Base-by-base conservation (phyloP, 1,140 invertebrate genomes). In the Dendrolimus kikuchii region DNA sequence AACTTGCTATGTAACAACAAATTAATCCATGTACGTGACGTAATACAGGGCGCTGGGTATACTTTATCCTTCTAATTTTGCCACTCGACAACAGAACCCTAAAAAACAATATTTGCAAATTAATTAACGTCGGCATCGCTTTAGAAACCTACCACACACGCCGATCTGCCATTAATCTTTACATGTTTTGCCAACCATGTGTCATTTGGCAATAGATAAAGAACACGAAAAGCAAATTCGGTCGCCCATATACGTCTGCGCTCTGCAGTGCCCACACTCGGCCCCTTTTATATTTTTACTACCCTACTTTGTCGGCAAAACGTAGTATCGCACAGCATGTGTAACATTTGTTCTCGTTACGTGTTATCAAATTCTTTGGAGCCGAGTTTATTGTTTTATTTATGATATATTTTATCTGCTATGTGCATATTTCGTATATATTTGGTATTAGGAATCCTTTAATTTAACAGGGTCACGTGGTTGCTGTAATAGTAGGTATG, bases 141-240 rank as follows among this genome's bases (percentile, higher is more conserved):
- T 23, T 57, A 57, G 47, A 49, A 50, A 51, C 39, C 45, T 48
- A 51, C 59, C 66, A 60, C 71, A 73, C 71, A 74, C 66, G 66
- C 66, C 59, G 73, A 69, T 62, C 63, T 48, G 62, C 69, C 71
- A 74, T 81, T 77, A 81, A 81, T 78, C 68, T 67, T 55, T 57
- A 68, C 72, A 68, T 66, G 70, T 71, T 81, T 78, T 81, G 74
- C 67, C 75, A 74, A 74, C 71, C 60, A 65, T 71, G 66, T 76
- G 72, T 77, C 73, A n/a, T 45, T 45, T 45, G 64, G 63, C 66
- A 72, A 59, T 63, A 76, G 74, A 77, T 64, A 80, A 68, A 66
- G 77, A 74, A 75, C 62, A 79, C 72, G 68, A 73, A 56, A 62
- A 66, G 68, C 61, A 51, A 74, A 70, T 75, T 74, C 51, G 59